phyloP scores from a whole-genome alignment of 2,888 invertebrate genomes.

The Leucophora obtusa region DNA sequence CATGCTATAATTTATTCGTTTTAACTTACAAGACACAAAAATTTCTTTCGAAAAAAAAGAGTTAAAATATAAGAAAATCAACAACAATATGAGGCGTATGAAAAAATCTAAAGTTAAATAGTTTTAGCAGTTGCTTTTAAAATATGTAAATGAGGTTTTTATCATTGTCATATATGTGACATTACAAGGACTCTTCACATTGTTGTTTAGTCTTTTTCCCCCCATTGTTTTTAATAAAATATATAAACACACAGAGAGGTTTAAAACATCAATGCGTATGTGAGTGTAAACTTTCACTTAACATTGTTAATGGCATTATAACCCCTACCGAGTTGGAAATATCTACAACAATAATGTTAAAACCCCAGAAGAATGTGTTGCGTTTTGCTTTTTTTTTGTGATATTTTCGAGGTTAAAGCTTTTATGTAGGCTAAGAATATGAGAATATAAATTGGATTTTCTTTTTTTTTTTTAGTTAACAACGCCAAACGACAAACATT shows the following conservation, averaged over 20 bases:
- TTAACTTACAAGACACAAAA: constrained; percentile 11
- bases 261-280: constrained; percentile 22
- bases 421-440: constrained; percentile 56
- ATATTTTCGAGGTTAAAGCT: constrained; percentile 57
- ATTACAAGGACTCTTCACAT: constrained; percentile 58
- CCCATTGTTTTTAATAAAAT: constrained; percentile 34
- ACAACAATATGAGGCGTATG: constrained; percentile 15
- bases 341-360: neutral
- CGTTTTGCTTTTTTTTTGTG: constrained; percentile 17
- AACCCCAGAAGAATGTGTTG: constrained; percentile 21
- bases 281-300: constrained; percentile 57
- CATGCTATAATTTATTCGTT: constrained; percentile 49
- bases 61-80: constrained; percentile 12
- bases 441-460: constrained; percentile 48
- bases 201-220: constrained; percentile 38
- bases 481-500: constrained; percentile 32
- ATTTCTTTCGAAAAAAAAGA: constrained; percentile 30
- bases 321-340: constrained; percentile 7
- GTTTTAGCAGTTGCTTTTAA: constrained; percentile 52
- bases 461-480: constrained; percentile 10
- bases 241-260: constrained; percentile 13
- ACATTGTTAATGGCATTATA: constrained; percentile 58
- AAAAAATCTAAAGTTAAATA: constrained; percentile 32
- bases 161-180: constrained; percentile 62
- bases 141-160: constrained; percentile 68